These are phyloP conservation scores for Ceratosolen fusciceps DNA, from an alignment of 1,140 invertebrate species.

Conservation along the genomic window DNA sequence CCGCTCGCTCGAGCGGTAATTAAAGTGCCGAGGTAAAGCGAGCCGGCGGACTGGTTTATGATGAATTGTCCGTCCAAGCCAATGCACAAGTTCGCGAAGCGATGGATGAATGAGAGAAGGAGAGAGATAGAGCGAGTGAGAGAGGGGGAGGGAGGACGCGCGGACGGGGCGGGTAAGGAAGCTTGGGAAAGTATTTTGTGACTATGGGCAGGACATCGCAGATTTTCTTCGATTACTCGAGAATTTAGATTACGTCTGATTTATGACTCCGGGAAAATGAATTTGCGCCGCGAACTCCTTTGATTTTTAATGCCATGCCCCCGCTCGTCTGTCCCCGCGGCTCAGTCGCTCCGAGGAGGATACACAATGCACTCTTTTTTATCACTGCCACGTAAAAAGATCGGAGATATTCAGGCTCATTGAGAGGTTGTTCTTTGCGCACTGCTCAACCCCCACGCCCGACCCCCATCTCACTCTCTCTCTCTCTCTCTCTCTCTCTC, in stretches of 20 bases:
- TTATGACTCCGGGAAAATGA: neutral
- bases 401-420: neutral
- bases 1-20: slow-evolving; percentile 39
- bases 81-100: slow-evolving; percentile 5
- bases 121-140: too few species aligned
- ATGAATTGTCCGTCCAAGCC: slow-evolving; percentile 41
- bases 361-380: neutral
- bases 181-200: slow-evolving; percentile 41
- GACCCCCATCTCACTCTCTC: too few species aligned
- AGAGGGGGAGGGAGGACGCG: too few species aligned
- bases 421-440: too few species aligned
- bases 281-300: neutral
- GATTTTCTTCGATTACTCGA: slow-evolving; percentile 29
- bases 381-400: neutral
- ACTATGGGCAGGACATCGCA: neutral
- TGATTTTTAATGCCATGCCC: neutral
- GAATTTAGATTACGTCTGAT: slow-evolving; percentile 18
- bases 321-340: neutral
- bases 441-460: too few species aligned
- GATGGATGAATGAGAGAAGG: neutral
- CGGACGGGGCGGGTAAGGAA: neutral
- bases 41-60: slow-evolving; percentile 45
- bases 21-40: slow-evolving; percentile 41
- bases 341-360: neutral
- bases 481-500: too few species aligned